phyloP scores from a whole-genome alignment of 2,797 vertebrate genomes.

The Nyctibius grandis region DNA sequence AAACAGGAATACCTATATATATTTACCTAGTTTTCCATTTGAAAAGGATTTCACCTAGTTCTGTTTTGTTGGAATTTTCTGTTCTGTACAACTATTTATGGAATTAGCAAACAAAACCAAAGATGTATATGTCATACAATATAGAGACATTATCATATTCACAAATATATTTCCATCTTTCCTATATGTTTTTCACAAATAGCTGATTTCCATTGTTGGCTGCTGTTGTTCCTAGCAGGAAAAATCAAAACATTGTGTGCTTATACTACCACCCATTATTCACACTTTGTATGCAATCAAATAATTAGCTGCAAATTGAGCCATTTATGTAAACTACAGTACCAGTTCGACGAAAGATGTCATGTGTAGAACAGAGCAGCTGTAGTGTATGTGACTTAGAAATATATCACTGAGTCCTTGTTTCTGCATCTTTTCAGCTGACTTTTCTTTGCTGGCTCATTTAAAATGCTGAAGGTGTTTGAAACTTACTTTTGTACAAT shows the following conservation, averaged over 20 bases:
- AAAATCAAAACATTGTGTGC: background rate
- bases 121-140: background rate
- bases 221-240: background rate
- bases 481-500: background rate
- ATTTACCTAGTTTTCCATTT: background rate
- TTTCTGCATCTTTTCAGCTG: background rate
- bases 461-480: background rate
- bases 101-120: background rate
- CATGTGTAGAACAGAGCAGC: background rate
- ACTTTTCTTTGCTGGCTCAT: background rate
- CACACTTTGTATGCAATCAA: slow-evolving; percentile 12
- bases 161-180: background rate
- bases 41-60: background rate
- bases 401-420: background rate
- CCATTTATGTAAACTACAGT: slow-evolving; percentile 4
- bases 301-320: slow-evolving; percentile 35
- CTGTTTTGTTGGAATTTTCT: background rate
- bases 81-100: background rate
- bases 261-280: background rate
- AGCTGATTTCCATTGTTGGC: background rate
- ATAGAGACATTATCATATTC: background rate
- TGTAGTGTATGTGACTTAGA: background rate
- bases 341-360: background rate
- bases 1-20: background rate
- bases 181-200: background rate